Base-by-base conservation (phyloP, 1,140 invertebrate species). In the Aradophagus sp. region DNA sequence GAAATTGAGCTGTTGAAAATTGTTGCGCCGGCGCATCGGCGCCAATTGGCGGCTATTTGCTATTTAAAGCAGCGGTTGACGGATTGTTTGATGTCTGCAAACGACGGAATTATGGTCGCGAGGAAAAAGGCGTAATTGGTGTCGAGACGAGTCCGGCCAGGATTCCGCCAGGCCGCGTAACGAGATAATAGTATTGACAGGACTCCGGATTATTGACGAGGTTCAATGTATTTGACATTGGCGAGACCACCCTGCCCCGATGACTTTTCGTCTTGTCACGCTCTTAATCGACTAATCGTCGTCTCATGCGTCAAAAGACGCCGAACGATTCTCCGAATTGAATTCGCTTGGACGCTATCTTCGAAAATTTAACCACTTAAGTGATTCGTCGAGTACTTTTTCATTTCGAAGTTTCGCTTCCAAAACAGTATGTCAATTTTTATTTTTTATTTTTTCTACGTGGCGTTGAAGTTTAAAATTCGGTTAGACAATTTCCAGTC, bases 131-230 rank as follows among this genome's bases (percentile, higher is more conserved):
- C 19, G 45, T 61, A 68, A 68, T 68, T 68, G 65, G 65, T 55
- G 65, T 61, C 65, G 65, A 66, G 69, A 75, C 62, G 27, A 69
- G 31, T 65, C 20, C 42, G 17, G 47, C 42, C 20, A 63, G 53
- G 58, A 68, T 68, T 47, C 31, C 52, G 29, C 29, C 29, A 56
- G 59, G 45, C 48, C 56, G 61, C 44, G 52, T 76, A 77, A 79
- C 70, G 59, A 71, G 74, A 80, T 80, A 77, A 80, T 76, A 74
- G 68, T 74, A 78, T 80, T 74, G 74, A 63, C 44, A 68, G 59
- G 69, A 79, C 73, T 70, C 50, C 36, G 55, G 59, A 70, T 72
- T 69, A 66, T 76, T 74, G 67, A 58, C 50, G 61, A 70, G 61
- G 72, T 77, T 77, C 75, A 74, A 74, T 74, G 56, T 44, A 73